These are phyloP conservation scores for Podarcis lilfordi DNA, from an alignment of 2,797 vertebrate genomes.

Conservation along the genomic window DNA sequence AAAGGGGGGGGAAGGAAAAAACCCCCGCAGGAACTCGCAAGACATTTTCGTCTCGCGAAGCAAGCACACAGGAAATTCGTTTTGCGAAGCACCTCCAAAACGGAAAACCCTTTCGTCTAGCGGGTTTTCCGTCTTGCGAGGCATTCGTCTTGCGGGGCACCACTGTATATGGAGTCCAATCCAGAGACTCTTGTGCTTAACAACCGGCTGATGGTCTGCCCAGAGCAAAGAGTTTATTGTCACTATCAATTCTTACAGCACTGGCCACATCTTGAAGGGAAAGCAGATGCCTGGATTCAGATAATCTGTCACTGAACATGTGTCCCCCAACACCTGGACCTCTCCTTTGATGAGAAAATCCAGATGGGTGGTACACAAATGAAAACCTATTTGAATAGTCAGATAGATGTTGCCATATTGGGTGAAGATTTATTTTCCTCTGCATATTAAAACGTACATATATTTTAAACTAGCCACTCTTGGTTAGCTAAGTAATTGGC, in stretches of 20 bases:
- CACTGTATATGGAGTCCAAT: not conserved
- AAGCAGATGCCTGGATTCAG: not conserved
- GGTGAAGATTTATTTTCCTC: not conserved
- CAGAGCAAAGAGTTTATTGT: not conserved
- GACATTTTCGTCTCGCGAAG: no score
- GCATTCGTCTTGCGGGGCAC: no score
- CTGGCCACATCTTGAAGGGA: not conserved
- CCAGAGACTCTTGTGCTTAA: not conserved
- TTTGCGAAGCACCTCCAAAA: no score
- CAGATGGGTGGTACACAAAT: not conserved
- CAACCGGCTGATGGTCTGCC: not conserved
- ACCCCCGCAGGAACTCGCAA: no score
- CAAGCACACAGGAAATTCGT: no score
- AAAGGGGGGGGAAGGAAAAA: no score
- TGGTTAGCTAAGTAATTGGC: constrained; percentile 22
- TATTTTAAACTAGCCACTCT: constrained; percentile 18
- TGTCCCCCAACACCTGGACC: not conserved
- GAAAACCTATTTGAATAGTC: not conserved
- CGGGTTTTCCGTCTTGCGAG: no score
- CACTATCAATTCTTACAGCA: not conserved
- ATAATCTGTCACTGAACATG: not conserved
- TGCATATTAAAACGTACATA: not conserved
- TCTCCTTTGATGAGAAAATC: not conserved
- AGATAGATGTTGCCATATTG: not conserved
- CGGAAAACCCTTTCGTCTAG: no score